These are phyloP conservation scores for Peromyscus nudipes DNA, from an alignment of 2,797 vertebrate genomes.

Conservation along the genomic window DNA sequence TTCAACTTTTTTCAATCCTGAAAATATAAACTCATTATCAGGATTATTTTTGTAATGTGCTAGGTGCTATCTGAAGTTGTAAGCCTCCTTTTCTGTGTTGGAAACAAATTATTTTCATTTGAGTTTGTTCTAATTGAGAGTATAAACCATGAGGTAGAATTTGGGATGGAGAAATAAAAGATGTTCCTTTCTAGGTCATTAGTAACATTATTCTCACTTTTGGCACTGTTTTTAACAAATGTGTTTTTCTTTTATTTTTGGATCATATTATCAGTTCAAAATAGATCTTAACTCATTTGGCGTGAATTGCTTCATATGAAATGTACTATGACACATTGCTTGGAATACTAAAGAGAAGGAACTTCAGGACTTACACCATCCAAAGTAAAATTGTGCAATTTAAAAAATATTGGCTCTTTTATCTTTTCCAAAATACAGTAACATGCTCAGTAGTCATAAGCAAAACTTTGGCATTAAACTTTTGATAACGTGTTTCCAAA, in stretches of 20 bases:
- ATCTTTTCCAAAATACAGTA: conserved; percentile 77
- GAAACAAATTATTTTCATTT: conserved; percentile 54
- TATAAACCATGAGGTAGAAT: conserved; percentile 40
- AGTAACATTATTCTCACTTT: conserved; percentile 77
- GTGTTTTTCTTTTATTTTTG: conserved; percentile 84
- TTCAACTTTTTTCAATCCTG: background rate
- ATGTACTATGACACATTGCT: conserved; percentile 80
- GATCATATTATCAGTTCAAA: conserved; percentile 77
- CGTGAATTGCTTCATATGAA: conserved; percentile 83
- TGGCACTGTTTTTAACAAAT: conserved; percentile 79
- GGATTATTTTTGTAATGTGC: conserved; percentile 10
- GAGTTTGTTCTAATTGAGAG: background rate
- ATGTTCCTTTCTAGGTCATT: conserved; percentile 69
- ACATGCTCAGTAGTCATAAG: conserved; percentile 77
- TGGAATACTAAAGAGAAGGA: conserved; percentile 81
- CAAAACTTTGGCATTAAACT: conserved; percentile 75
- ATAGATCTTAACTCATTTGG: conserved; percentile 81
- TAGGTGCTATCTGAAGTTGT: conserved; percentile 4
- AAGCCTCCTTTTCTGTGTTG: conserved; percentile 28
- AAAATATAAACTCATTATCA: conserved; percentile 54
- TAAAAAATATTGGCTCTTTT: conserved; percentile 75
- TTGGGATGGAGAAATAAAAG: conserved; percentile 46
- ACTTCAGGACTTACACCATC: conserved; percentile 77
- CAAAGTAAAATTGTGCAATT: conserved; percentile 75
- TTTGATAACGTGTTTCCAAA: conserved; percentile 71